Evolutionary conservation across 1,140 invertebrate genomes (phyloP), one percentile per base, ranked within the genome.

Genomic region (Zaprionus inermis): DNA sequence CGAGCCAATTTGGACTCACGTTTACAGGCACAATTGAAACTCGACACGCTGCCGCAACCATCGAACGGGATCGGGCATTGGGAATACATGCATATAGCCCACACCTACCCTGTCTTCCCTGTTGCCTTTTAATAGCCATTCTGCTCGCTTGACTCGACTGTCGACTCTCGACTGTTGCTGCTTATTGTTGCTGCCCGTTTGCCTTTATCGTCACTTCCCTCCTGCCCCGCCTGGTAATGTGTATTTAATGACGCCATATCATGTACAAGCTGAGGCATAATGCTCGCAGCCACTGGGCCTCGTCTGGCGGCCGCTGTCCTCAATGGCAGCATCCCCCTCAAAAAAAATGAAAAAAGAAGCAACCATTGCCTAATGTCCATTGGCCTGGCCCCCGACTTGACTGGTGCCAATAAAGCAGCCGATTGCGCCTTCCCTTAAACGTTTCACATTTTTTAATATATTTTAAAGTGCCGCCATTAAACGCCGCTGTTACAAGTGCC

Each of bases 241-340:
- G 84, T 89, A 89, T 89, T 89, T 89, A 89, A 89, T 89, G 84
- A 89, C 84, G 68, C 85, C 85, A 84, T 89, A 88, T 89, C 84
- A 89, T 90, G 85, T 90, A 89, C 85, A 82, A 76, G 49, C 70
- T 65, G 63, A 51, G 67, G 60, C 67, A 81, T 72, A 88, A 89
- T 90, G 84, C 84, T 67, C 52, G 55, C 69, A 57, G 51, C 46
- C 65, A 70, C 68, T 71, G 81, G 75, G 79, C 75, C 76, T 60
- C 76, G 51, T 57, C 56, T 66, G 66, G 64, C 67, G 54, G 4
- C 36, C 14, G n/a, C n/a, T n/a, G n/a, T n/a, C n/a, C n/a, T n/a
- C n/a, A n/a, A n/a, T n/a, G n/a, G n/a, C n/a, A n/a, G n/a, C n/a
- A n/a, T n/a, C n/a, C n/a, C n/a, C n/a, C n/a, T n/a, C n/a, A n/a